Conservation (phyloP, 2,797 vertebrate genomes). For the Acropternis orthonyx region DNA sequence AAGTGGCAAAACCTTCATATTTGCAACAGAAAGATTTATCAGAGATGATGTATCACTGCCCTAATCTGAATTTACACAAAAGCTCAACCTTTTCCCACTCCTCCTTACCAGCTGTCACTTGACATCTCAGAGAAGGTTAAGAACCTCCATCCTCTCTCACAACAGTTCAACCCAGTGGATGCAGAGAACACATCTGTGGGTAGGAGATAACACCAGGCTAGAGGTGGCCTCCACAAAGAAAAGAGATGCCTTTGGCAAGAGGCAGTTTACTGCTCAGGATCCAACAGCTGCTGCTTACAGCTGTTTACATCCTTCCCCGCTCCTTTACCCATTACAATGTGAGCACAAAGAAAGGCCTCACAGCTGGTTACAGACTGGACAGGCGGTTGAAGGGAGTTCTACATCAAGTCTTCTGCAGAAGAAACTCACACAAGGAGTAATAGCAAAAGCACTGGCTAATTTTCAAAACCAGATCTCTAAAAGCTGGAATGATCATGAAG, state of each 20-base stretch:
- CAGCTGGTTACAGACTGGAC: not conserved
- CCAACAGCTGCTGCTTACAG: conserved; percentile 39
- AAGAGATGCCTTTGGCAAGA: not conserved
- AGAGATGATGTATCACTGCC: accelerated
- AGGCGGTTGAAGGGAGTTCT: not conserved
- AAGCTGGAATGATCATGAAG: not conserved
- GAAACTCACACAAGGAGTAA: not conserved
- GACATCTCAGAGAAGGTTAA: not conserved
- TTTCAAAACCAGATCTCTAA: not conserved
- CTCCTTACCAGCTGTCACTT: not conserved
- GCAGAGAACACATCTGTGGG: accelerated
- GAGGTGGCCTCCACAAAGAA: not conserved
- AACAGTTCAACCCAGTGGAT: not conserved
- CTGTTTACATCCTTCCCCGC: not conserved
- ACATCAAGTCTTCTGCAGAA: not conserved
- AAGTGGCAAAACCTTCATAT: not conserved
- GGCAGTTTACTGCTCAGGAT: not conserved
- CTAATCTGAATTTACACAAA: not conserved
- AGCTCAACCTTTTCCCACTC: not conserved
- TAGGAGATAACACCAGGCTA: not conserved
- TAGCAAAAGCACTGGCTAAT: not conserved
- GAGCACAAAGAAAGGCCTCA: not conserved
- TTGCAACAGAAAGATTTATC: not conserved
- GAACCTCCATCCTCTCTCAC: not conserved
- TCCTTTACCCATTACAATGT: not conserved